Conservation (phyloP, 2,797 vertebrate species). For the Chromobotia macracanthus region DNA sequence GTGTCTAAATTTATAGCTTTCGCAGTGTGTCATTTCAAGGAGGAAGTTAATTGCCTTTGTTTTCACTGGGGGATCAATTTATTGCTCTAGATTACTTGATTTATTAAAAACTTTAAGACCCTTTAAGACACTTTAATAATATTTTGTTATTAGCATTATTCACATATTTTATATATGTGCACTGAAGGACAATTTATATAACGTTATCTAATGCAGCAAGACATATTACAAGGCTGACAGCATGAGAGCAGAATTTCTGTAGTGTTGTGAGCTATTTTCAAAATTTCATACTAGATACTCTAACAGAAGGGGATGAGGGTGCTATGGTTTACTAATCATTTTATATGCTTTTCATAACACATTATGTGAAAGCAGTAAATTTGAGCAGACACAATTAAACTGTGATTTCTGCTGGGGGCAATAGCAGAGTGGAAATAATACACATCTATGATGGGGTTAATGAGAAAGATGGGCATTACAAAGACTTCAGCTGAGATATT, state of each 20-base stretch:
- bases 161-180: background rate
- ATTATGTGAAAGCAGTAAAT: constrained; percentile 60
- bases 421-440: constrained; percentile 39
- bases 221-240: constrained; percentile 49
- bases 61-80: constrained; percentile 18
- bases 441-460: constrained; percentile 59
- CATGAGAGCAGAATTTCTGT: constrained; percentile 33
- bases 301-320: constrained; percentile 46
- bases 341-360: constrained; percentile 63
- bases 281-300: constrained; percentile 45
- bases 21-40: constrained; percentile 32
- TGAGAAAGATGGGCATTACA: constrained; percentile 58
- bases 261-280: constrained; percentile 52
- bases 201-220: constrained; percentile 52
- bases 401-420: constrained; percentile 51
- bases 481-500: constrained; percentile 51
- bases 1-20: constrained; percentile 35
- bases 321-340: constrained; percentile 58
- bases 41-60: constrained; percentile 34
- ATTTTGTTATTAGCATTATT: constrained; percentile 24
- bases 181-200: constrained; percentile 27
- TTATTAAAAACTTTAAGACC: constrained; percentile 7
- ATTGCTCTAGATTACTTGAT: constrained; percentile 20
- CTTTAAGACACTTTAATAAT: constrained; percentile 18
- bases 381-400: constrained; percentile 61